Conservation (phyloP, 1,140 invertebrate species). For the Cyclina sinensis region DNA sequence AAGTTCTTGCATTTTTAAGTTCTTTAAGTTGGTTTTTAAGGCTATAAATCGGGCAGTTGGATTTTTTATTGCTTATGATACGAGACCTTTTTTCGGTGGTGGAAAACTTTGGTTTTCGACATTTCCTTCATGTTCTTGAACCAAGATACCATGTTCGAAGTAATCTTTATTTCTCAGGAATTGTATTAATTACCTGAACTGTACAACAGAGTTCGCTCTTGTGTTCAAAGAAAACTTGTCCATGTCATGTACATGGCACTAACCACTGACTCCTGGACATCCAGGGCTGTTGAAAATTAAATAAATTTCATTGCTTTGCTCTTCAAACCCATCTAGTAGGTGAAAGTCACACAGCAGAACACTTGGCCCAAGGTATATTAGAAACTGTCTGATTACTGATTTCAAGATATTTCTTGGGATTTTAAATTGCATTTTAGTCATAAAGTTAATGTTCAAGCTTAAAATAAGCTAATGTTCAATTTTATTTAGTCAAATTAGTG, state of each 20-base stretch:
- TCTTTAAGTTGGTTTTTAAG: too few species aligned
- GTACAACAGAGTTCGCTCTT: neutral
- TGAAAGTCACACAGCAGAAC: slow-evolving; percentile 2
- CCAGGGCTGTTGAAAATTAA: neutral
- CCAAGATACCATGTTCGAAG: neutral
- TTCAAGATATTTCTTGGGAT: too few species aligned
- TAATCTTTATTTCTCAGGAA: neutral
- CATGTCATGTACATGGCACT: neutral
- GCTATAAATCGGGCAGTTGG: neutral
- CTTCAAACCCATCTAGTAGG: neutral
- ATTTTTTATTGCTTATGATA: neutral
- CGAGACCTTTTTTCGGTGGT: neutral
- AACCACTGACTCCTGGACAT: slow-evolving; percentile 3
- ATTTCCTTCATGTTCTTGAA: neutral
- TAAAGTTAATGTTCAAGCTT: too few species aligned
- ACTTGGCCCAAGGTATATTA: neutral
- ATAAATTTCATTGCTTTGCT: neutral
- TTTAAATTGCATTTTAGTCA: too few species aligned
- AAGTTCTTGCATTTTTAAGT: too few species aligned
- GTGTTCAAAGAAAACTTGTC: neutral
- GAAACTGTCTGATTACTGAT: too few species aligned
- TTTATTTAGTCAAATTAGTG: too few species aligned
- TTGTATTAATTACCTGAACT: neutral
- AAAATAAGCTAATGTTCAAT: too few species aligned
- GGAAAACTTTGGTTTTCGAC: slow-evolving; percentile 4